Base-by-base conservation (phyloP, 2,113 vertebrate genomes). In the Pardalotus punctatus region DNA sequence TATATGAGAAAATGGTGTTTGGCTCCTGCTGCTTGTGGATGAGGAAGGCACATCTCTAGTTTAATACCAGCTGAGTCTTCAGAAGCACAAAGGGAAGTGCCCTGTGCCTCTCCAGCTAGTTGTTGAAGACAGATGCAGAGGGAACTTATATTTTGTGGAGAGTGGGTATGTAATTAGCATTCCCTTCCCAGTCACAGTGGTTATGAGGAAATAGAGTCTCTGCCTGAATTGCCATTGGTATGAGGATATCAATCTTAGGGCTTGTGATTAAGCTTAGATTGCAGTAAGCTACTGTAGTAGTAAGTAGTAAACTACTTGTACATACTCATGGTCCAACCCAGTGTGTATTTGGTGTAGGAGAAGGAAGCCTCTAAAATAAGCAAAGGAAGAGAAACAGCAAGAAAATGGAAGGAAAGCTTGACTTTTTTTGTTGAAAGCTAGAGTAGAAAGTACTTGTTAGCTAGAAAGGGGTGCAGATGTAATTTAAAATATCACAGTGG, bases 301-400 rank as follows among this genome's bases (percentile, higher is more conserved):
- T 54, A 48, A 31, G 42, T 31, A 58, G 56, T 38, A 31, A 90
- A 7, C 18, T 80, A 27, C 56, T 61, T 1, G 1, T 61, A 40
- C 2, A 0, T 43, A 40, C 50, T 51, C 2, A 2, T n/a, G 28
- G 15, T 69, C 38, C 31, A 38, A 27, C 15, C 36, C 25, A 42
- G n/a, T 67, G 72, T 54, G 22, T 85, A 42, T 15, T 1, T 62
- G 28, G 14, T 50, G 40, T 76, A 47, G 62, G 53, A 76, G 31
- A 33, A 77, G 42, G 28, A 40, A 65, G 25, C 25, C 29, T 86
- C 45, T 18, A n/a, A 80, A 62, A 31, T 64, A 35, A 64, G 7
- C 20, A 67, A 38, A 73, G 2, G 3, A 84, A 84, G 51, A 54
- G 35, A 51, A 93, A 45, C 11, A 43, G 57, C 35, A 72, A 69